Base-by-base conservation (phyloP, 2,888 invertebrate genomes). In the Teinopalpus imperialis region DNA sequence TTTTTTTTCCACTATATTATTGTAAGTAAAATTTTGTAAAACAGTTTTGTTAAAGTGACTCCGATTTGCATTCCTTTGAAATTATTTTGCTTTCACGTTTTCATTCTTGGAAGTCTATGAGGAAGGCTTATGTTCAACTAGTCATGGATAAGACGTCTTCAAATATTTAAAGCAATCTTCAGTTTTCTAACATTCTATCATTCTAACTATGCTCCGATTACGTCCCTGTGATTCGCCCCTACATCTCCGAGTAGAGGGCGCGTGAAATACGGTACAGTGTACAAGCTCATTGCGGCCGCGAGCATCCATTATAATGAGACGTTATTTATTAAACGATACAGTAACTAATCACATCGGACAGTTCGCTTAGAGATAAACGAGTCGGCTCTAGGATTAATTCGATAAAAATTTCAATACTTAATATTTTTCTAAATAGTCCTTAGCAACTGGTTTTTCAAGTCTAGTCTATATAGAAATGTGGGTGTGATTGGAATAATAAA, bases 281-380 rank as follows among this genome's bases (percentile, higher is more conserved):
- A 51, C 70, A 69, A 75, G 74, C 73, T 65, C 63, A 64, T 64
- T 64, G 69, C 63, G 57, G 62, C 67, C 57, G 65, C 65, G 54
- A 63, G 67, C 67, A 62, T 68, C 75, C 66, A 74, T 78, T 75
- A 75, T 86, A 86, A 86, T 82, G 76, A 82, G 83, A 71, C 69
- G 75, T 82, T 83, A 82, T 83, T 86, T 85, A 86, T 83, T 78
- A 73, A 69, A 74, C 78, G 69, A 70, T 68, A 68, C 69, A 61
- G 58, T 63, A 68, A 78, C 76, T 78, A 81, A 81, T 80, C 77
- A 75, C 67, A 51, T 50, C 48, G 41, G 62, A 64, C 66, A 61
- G 47, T 47, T 40, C 32, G 23, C 32, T 47, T 41, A 27, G 31
- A 46, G 56, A 56, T 56, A 53, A 57, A 51, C 46, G 48, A 46